phyloP scores from a whole-genome alignment of 2,888 invertebrate species.

The Drosophila recens region DNA sequence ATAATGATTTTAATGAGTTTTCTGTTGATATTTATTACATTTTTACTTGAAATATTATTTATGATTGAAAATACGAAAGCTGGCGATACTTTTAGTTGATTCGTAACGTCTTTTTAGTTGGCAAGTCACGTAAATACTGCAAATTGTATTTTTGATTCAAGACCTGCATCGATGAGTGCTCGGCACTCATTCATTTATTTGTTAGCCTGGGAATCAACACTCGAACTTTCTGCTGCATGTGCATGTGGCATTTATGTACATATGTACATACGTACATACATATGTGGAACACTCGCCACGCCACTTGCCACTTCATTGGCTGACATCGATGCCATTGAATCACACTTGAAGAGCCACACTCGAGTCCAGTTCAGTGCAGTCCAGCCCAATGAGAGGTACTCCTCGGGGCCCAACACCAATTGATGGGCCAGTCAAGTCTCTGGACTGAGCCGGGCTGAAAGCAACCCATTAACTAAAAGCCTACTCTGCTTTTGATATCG shows the following conservation, averaged over 20 bases:
- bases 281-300: slow-evolving; percentile 37
- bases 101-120: slow-evolving; percentile 34
- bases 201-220: slow-evolving; percentile 40
- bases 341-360: slow-evolving; percentile 23
- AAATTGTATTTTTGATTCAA: slow-evolving; percentile 44
- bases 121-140: slow-evolving; percentile 68
- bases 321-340: slow-evolving; percentile 71
- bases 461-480: slow-evolving; percentile 77
- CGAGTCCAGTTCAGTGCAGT: not conserved
- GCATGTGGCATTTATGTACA: slow-evolving; percentile 25
- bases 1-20: not conserved
- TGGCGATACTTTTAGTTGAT: slow-evolving; percentile 7
- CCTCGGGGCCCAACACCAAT: slow-evolving; percentile 25
- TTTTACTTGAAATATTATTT: not conserved
- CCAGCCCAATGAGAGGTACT: slow-evolving; percentile 12
- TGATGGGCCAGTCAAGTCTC: slow-evolving; percentile 28
- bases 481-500: slow-evolving; percentile 39
- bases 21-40: not conserved
- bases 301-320: slow-evolving; percentile 62
- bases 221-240: slow-evolving; percentile 39
- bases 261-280: not conserved
- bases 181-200: slow-evolving; percentile 14
- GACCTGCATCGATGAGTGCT: slow-evolving; percentile 26
- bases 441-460: slow-evolving; percentile 34
- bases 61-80: not conserved